Evolutionary conservation across 2,888 invertebrate species (phyloP).

Genomic region (Callinectes sapidus): DNA sequence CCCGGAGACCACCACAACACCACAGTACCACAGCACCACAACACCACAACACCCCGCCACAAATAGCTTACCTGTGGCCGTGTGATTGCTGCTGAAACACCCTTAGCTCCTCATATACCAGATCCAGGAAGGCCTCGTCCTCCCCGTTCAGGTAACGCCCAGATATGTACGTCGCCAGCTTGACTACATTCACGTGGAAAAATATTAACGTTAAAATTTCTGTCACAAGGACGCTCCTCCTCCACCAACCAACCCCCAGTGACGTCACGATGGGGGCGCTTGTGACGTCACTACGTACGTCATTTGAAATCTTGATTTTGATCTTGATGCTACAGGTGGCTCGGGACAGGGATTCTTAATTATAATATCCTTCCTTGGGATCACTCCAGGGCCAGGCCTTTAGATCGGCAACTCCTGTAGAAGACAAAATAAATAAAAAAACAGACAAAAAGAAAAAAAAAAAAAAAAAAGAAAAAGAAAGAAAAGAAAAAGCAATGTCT

Average conservation of each 20-base stretch:
- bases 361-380: too few species aligned
- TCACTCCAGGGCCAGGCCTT: too few species aligned
- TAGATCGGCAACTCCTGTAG: too few species aligned
- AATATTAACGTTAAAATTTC: background rate
- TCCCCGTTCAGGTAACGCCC: background rate
- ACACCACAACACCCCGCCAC: background rate
- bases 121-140: constrained; percentile 26
- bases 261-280: background rate
- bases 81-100: background rate
- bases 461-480: too few species aligned
- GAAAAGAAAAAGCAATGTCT: too few species aligned
- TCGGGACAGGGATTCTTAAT: too few species aligned
- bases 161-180: constrained; percentile 10
- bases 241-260: background rate
- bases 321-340: too few species aligned
- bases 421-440: too few species aligned
- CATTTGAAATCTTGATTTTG: too few species aligned
- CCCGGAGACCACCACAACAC: too few species aligned
- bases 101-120: background rate
- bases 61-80: constrained; percentile 17
- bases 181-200: background rate
- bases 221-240: background rate
- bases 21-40: background rate
- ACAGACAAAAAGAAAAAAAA: too few species aligned
- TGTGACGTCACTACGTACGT: too few species aligned